Base-by-base conservation (phyloP, 2,888 invertebrate genomes). In the Polylopha cassiicola region DNA sequence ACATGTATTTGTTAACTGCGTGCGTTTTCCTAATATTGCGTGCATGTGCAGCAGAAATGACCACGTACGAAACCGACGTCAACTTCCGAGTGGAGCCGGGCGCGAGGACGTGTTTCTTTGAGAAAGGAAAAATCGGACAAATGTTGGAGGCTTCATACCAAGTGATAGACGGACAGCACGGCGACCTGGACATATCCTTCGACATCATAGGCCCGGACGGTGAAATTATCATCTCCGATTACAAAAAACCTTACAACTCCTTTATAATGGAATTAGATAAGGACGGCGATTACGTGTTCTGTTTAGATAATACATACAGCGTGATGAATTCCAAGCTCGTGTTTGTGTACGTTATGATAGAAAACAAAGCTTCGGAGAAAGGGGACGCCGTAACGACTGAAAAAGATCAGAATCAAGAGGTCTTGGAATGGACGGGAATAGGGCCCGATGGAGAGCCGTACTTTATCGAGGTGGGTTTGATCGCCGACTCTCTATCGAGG, bases 291-390 rank as follows among this genome's bases (percentile, higher is more conserved):
- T 95, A 93, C 70, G 89, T 89, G 39, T 88, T 95, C 53, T 97
- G 96, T 65, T 91, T 96, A 70, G 96, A 96, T 70, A 97, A 97
- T 66, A 89, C 90, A 0, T 93, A 92, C 68, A 95, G 94, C 66
- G 78, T 90, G 33, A 91, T 93, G 59, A 93, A 93, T 55, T 87
- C 89, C 0, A 97, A 97, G 72, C 89, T 93, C 0, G 91, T 95
- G 0, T 95, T 91, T 65, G 91, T 95, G 58, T 93, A 93, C 62
- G 72, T 95, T 4, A 85, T 89, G 38, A 81, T 93, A 3, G 91
- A 92, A 51, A 82, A 88, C 41, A 89, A 88, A 41, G 80, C 79
- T 3, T 76, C 72, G 20, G 73, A 72, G 3, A n/a, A n/a, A n/a
- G 61, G 65, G 1, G 33, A 13, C 8, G 66, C 70, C 39, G n/a